Percentiles rank a stretch among this genome's conserved stretches.
phyloP scores from a whole-genome alignment of 2,797 vertebrate species.

The Melanotaenia parkinsoni region DNA sequence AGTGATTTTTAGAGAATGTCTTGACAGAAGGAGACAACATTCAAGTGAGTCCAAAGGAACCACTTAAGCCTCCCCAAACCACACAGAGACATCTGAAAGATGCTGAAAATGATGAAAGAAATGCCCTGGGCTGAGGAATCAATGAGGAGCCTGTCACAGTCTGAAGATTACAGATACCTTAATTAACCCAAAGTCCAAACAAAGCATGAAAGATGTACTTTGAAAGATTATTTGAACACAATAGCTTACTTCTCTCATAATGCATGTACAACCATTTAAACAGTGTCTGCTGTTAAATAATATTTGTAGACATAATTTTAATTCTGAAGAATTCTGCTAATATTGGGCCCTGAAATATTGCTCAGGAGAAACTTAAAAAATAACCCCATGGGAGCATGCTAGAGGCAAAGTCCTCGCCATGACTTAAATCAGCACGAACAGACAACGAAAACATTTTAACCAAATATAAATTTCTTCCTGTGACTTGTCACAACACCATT shows the following conservation, averaged over 20 bases:
- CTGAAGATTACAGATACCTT: conserved; percentile 20
- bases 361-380: conserved; percentile 12
- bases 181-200: conserved; percentile 2
- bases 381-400: conserved; percentile 2
- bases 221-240: not conserved
- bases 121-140: not conserved
- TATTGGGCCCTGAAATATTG: not conserved
- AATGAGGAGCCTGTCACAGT: conserved; percentile 1
- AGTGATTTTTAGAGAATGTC: too few relatives aligned
- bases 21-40: conserved; percentile 10
- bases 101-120: conserved; percentile 7
- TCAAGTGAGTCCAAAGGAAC: conserved; percentile 20
- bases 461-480: not conserved
- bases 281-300: not conserved
- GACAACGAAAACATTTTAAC: not conserved
- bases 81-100: conserved; percentile 6
- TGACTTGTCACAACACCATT: not conserved
- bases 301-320: not conserved
- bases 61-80: conserved; percentile 14
- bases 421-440: conserved; percentile 17
- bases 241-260: not conserved
- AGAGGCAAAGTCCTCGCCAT: conserved; percentile 1
- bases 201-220: conserved; percentile 7
- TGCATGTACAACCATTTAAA: not conserved
- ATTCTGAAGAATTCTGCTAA: not conserved